Conservation (phyloP, 2,888 invertebrate species). For the Ferrisia virgata region DNA sequence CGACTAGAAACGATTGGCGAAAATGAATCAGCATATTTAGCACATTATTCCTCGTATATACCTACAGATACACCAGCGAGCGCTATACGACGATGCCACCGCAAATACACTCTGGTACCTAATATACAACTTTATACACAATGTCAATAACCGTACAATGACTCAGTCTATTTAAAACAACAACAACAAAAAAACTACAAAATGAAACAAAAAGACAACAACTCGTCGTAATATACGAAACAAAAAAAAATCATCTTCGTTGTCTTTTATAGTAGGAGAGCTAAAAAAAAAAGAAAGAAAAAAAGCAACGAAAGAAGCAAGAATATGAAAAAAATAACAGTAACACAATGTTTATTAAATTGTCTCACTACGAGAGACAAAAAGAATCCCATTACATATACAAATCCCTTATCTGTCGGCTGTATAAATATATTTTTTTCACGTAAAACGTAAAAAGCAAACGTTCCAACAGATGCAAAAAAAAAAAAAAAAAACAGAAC, state of each 20-base stretch:
- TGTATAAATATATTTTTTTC: not conserved
- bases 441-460: not conserved
- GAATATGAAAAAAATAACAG: too few species aligned
- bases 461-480: not conserved
- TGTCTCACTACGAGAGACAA: not conserved
- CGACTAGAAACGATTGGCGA: not conserved
- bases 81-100: not conserved
- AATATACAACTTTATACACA: not conserved
- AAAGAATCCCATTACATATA: not conserved
- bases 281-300: not conserved
- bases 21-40: not conserved
- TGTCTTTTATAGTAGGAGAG: not conserved
- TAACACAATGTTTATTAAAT: conserved; percentile 2
- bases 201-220: not conserved
- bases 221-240: not conserved
- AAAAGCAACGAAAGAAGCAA: too few species aligned
- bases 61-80: too few species aligned
- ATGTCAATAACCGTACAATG: not conserved
- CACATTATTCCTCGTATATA: not conserved
- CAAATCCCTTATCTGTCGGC: not conserved
- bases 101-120: not conserved
- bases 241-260: not conserved
- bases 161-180: not conserved
- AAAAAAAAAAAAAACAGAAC: too few species aligned
- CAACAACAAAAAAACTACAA: not conserved